Base-by-base conservation (phyloP, 2,888 invertebrate species). In the Nomada fucata region DNA sequence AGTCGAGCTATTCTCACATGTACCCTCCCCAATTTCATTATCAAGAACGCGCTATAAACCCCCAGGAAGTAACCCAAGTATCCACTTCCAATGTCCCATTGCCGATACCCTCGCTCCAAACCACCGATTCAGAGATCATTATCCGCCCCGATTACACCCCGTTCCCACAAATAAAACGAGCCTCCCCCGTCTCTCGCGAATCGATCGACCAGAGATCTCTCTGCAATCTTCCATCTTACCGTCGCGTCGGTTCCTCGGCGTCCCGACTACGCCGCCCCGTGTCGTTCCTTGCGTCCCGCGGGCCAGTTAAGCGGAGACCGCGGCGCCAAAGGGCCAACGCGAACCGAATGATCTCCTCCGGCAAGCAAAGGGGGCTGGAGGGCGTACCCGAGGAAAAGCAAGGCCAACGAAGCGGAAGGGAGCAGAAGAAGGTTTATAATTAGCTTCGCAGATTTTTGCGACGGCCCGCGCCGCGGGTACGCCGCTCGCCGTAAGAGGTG, bases 401-500 rank as follows among this genome's bases (percentile, higher is more conserved):
- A 76, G 72, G 75, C 68, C 55, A 52, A 1, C 76, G 42, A 42
- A 53, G 78, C 75, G 72, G 72, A 68, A 85, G 29, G 36, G 36
- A 7, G 36, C 36, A 53, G 53, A 77, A 55, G 57, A 4, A 60
- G 60, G 79, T n/a, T n/a, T n/a, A n/a, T 88, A 88, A 88, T 87
- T 88, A 88, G 82, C 77, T 78, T 78, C 60, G 29, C 65, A 68
- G 64, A 76, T 79, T 78, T 79, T 79, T 81, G 36, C 68, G 55
- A 77, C 78, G 55, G 52, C 44, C 29, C n/a, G 50, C 76, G 52
- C 64, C 55, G 53, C 47, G 13, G 61, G 59, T 29, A 59, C 26
- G n/a, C 44, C 71, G 70, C 71, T 36, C 52, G 70, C 55, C 42
- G 57, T 72, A 18, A 77, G 80, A 29, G 83, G 80, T 73, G 74